Base-by-base conservation (phyloP, 2,113 vertebrate genomes). In the Corythaixoides concolor region DNA sequence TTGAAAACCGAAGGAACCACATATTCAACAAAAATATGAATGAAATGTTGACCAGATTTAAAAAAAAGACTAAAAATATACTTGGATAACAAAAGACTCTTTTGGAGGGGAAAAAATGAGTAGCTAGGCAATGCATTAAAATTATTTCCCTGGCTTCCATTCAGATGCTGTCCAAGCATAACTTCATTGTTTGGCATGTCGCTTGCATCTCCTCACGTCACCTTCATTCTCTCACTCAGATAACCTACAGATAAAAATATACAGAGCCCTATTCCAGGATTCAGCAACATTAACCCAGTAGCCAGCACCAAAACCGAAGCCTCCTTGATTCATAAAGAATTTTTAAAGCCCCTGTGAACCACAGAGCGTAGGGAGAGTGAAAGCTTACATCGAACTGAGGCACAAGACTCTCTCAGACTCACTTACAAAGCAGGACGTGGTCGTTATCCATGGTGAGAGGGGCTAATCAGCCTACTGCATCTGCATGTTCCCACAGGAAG, bases 151-250 rank as follows among this genome's bases (percentile, higher is more conserved):
- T 95, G 92, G 91, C 95, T 91, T 87, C 86, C 87, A 85, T 89
- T 92, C 97, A 95, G 91, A 86, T 79, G 84, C 94, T 95, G 93
- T 93, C 93, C 95, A 97, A 97, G 94, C 95, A 94, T 84, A 95
- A 78, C 59, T 89, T 84, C 91, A 83, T 88, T 97, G 94, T 93
- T 89, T 85, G 87, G 91, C 80, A 82, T 0, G 41, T 92, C 3
- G 0, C 84, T 95, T 52, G 47, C 74, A 53, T 89, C 74, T 64
- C 92, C 92, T 82, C 89, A 85, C 15, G 0, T 90, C 89, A 95
- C 94, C 91, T 95, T 85, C 89, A 50, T 89, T 81, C 80, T 74
- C 49, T 92, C 86, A 67, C 76, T 81, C 60, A 21, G n/a, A 85
- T 88, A 92, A 91, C 74, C 91, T 85, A 72, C 41, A 8, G 69